Base-by-base conservation (phyloP, 2,797 vertebrate genomes). In the Sciurus carolinensis region DNA sequence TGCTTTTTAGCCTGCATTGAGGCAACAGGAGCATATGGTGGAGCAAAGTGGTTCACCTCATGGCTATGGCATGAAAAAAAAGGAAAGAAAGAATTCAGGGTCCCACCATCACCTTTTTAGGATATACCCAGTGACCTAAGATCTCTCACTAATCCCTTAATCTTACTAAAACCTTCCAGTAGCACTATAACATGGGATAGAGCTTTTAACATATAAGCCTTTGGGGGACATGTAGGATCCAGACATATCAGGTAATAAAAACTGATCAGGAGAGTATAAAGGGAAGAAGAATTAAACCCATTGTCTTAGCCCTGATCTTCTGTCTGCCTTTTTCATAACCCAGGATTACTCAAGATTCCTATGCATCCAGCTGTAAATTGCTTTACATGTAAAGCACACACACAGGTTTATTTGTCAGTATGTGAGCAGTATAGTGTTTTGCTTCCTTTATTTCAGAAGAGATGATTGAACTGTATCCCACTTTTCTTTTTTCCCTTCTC, bases 401-500 rank as follows among this genome's bases (percentile, higher is more conserved):
- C 6, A 8, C 11, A 52, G 15, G n/a, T 81, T 54, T 59, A 0
- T 42, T 0, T 71, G 18, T 52, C 42, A 39, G 2, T 39, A 30
- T 62, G 50, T 50, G 13, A 11, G 30, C 39, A 87, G 2, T 26
- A 26, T 18, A 39, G 20, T 44, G 0, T 54, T 79, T 52, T 67
- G 7, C 71, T 18, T 85, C 5, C 14, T 54, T 80, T 12, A 4
- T 50, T 88, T 62, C 18, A 13, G 36, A 33, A 44, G 62, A n/a
- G 13, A 33, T 57, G 76, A 24, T 72, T 76, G 90, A 30, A 75
- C 57, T 89, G 42, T 9, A 47, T 30, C 24, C 57, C 39, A 26
- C 5, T 80, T 79, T 47, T 52, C 28, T 95, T 81, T 81, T 67
- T 54, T 36, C 95, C 59, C 95, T 85, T 96, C 96, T 76, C 98